A percentile compares a stretch with the other conserved stretches of the same genome.
Evolutionary conservation across 2,113 vertebrate genomes (phyloP).

Genomic region (Pomatostomus ruficeps): DNA sequence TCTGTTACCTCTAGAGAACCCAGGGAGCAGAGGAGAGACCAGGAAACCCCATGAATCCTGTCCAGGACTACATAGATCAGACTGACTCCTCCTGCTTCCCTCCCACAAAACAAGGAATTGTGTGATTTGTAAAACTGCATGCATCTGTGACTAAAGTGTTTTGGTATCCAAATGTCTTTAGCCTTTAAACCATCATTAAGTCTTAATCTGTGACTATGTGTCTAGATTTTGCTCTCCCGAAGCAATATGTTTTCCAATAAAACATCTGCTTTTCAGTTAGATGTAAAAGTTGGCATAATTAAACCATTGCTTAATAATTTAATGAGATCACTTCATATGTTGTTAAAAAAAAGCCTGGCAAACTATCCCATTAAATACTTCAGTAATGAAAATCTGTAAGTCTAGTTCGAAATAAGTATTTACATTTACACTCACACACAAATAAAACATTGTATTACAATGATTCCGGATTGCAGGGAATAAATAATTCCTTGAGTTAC

Average conservation of each 20-base stretch:
- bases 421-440: not conserved
- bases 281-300: slow-evolving; percentile 36
- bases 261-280: not conserved
- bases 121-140: not conserved
- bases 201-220: not conserved
- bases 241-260: not conserved
- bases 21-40: not conserved
- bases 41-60: not conserved
- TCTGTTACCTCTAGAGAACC: not conserved
- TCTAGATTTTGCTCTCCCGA: not conserved
- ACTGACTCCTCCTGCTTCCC: not conserved
- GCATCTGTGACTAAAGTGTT: not conserved
- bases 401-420: not conserved
- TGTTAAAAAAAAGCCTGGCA: not conserved
- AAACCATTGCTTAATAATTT: slow-evolving; percentile 53
- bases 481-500: not conserved
- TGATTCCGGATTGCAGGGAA: not conserved
- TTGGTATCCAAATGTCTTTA: not conserved
- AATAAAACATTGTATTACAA: not conserved
- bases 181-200: not conserved
- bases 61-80: not conserved
- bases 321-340: slow-evolving; percentile 7
- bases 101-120: not conserved
- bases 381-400: not conserved
- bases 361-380: not conserved